Evolutionary conservation across 2,113 vertebrate genomes (phyloP).

Genomic region (Dicaeum eximium): DNA sequence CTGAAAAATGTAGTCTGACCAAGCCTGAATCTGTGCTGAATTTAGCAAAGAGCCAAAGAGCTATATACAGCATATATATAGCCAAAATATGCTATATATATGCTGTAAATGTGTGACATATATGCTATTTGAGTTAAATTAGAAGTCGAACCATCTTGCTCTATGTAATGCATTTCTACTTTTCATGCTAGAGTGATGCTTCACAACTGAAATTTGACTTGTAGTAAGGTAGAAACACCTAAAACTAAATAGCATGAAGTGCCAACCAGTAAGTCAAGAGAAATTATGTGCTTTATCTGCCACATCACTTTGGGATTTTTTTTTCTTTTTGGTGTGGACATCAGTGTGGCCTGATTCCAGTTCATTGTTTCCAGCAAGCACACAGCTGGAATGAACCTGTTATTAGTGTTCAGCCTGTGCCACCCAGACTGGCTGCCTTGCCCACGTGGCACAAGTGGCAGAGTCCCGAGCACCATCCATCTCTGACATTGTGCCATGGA

Average conservation of each 20-base stretch:
- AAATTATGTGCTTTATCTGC: neutral
- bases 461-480: neutral
- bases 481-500: neutral
- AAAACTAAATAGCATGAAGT: neutral
- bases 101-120: neutral
- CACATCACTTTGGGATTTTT: neutral
- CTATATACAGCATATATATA: no score
- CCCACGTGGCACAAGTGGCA: neutral
- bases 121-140: neutral
- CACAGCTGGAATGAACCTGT: neutral
- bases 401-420: neutral
- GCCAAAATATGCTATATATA: neutral
- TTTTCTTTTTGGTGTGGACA: neutral
- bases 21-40: neutral
- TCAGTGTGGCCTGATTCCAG: neutral
- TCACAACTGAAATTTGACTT: neutral
- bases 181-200: neutral
- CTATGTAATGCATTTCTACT: neutral
- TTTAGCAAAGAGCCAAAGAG: neutral
- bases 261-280: neutral
- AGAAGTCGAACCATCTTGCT: neutral
- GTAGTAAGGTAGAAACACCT: neutral
- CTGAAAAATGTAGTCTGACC: neutral
- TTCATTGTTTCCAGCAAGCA: neutral
- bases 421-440: neutral